Conservation (phyloP, 64 coral and sea anemone species). For the Montipora capricornis region DNA sequence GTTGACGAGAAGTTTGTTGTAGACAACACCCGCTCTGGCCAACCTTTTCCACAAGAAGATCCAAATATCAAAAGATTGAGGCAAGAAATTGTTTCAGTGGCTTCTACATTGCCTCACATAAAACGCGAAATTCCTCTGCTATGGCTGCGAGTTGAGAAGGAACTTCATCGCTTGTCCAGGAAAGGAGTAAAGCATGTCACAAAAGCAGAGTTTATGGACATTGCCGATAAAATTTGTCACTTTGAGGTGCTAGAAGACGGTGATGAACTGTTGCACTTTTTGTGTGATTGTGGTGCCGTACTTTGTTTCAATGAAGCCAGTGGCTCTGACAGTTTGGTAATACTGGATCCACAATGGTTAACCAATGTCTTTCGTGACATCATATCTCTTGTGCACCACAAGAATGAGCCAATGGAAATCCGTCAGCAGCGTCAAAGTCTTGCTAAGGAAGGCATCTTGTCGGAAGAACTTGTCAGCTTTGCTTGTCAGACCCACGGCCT, state of each 20-base stretch:
- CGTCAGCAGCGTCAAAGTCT: constrained; percentile 19
- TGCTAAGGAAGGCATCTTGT: constrained; percentile 42
- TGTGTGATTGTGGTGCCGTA: constrained; percentile 41
- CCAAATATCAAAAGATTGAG: not conserved
- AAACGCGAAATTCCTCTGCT: constrained; percentile 24
- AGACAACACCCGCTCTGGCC: constrained; percentile 36
- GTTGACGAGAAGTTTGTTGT: constrained; percentile 16
- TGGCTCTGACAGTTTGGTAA: not conserved
- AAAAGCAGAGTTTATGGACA: not conserved
- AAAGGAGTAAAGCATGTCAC: constrained; percentile 25
- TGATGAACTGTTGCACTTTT: constrained; percentile 20
- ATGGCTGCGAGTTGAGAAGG: constrained; percentile 38
- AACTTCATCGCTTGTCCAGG: not conserved
- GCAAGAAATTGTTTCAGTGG: constrained; percentile 9
- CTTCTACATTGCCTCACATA: constrained; percentile 24
- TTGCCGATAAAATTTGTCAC: constrained; percentile 5
- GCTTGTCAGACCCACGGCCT: not conserved
- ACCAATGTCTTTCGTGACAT: constrained; percentile 27
- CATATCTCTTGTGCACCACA: not conserved
- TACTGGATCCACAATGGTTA: constrained; percentile 43
- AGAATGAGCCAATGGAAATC: constrained; percentile 13
- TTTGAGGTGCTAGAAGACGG: constrained; percentile 12
- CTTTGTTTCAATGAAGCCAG: constrained; percentile 11
- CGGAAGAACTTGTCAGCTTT: constrained; percentile 23
- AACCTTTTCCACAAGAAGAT: constrained; percentile 19